phyloP scores from a whole-genome alignment of 2,888 invertebrate genomes.

The Anoplius nigerrimus region DNA sequence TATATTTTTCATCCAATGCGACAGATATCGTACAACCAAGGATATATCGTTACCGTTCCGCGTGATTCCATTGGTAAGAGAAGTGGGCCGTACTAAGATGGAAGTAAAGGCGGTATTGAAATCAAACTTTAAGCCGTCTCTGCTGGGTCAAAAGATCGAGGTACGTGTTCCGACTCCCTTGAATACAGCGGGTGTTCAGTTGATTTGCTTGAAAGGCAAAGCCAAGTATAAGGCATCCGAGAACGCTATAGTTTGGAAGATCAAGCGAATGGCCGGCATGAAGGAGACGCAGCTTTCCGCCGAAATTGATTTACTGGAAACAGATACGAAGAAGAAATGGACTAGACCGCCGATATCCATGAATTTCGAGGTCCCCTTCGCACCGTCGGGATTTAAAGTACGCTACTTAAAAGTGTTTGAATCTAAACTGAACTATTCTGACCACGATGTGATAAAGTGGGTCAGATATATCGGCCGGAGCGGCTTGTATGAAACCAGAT shows the following conservation, averaged over 20 bases:
- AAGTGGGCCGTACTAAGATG: conserved; percentile 99
- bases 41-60: conserved; percentile 99
- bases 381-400: conserved; percentile 99
- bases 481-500: conserved; percentile 99
- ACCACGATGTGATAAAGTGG: conserved; percentile 99
- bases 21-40: conserved; percentile 97
- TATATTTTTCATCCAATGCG: neutral
- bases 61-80: conserved; percentile 97
- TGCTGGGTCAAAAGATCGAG: conserved; percentile 99
- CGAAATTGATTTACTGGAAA: conserved; percentile 98
- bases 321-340: conserved; percentile 99
- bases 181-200: conserved; percentile 98
- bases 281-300: conserved; percentile 99
- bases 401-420: conserved; percentile 99
- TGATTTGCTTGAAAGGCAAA: conserved; percentile 99
- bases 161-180: conserved; percentile 99
- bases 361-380: conserved; percentile 99
- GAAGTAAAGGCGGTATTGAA: conserved; percentile 99
- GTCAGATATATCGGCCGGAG: conserved; percentile 99
- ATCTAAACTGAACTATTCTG: conserved; percentile 99
- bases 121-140: conserved; percentile 98
- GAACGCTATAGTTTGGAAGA: conserved; percentile 96
- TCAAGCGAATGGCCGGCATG: conserved; percentile 97
- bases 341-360: conserved; percentile 99
- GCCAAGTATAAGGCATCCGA: conserved; percentile 99